These are phyloP conservation scores for Eulithis testata DNA, from an alignment of 2,888 invertebrate genomes.

Conservation along the genomic window DNA sequence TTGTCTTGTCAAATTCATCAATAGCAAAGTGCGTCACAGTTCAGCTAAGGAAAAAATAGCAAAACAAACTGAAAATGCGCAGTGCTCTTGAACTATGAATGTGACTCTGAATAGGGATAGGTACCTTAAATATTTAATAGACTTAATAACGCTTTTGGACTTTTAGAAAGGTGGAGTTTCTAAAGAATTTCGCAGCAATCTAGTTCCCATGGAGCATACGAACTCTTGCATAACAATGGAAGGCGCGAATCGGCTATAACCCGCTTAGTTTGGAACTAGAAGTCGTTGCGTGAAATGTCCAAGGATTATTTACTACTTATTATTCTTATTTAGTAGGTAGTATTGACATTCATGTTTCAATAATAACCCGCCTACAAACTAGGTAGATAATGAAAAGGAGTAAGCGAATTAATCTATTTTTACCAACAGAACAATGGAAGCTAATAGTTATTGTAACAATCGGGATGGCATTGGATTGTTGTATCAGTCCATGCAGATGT, in stretches of 20 bases:
- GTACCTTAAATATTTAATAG: constrained; percentile 4
- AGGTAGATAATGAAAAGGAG: constrained; percentile 14
- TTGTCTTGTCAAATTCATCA: constrained; percentile 19
- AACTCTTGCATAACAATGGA: too few relatives aligned
- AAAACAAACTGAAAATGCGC: constrained; percentile 26
- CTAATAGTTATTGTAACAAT: constrained; percentile 38
- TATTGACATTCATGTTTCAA: neutral
- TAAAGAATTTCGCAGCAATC: too few relatives aligned
- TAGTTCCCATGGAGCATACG: too few relatives aligned
- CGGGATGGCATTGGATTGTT: constrained; percentile 27
- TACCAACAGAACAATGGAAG: constrained; percentile 39
- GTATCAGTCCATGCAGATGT: constrained; percentile 35
- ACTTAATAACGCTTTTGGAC: too few relatives aligned
- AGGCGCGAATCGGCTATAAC: too few relatives aligned
- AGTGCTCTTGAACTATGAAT: constrained; percentile 11
- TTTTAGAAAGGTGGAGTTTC: too few relatives aligned
- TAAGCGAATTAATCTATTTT: constrained; percentile 34
- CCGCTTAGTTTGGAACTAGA: neutral
- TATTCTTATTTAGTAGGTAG: too few relatives aligned
- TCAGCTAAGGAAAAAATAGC: constrained; percentile 5
- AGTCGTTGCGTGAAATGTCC: neutral
- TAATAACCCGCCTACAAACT: constrained; percentile 9
- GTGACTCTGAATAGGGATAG: constrained; percentile 6
- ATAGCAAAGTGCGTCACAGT: constrained; percentile 17
- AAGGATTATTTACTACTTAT: too few relatives aligned